These are phyloP conservation scores for Drosophila arizonae DNA, from an alignment of 1,140 invertebrate genomes.

Conservation along the genomic window DNA sequence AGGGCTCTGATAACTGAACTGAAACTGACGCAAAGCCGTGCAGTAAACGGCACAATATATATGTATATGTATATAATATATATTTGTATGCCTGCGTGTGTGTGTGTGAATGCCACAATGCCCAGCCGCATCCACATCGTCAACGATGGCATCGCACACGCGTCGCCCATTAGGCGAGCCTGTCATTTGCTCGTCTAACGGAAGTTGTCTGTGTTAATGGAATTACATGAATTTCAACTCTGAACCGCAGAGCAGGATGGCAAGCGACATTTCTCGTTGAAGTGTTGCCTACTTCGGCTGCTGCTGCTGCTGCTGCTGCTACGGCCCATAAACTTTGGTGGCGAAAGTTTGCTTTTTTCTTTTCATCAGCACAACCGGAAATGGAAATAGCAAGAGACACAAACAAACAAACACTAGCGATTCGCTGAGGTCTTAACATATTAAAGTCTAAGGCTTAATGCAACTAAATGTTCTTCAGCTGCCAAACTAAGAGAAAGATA, in stretches of 20 bases:
- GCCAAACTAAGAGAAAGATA: neutral
- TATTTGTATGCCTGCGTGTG: neutral
- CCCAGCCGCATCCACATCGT: slow-evolving; percentile 22
- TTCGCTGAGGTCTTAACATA: slow-evolving; percentile 28
- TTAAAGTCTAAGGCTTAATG: slow-evolving; percentile 23
- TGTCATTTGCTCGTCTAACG: slow-evolving; percentile 66
- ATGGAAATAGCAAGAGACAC: slow-evolving; percentile 44
- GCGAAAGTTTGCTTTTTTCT: slow-evolving; percentile 42
- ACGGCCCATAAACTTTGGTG: slow-evolving; percentile 54
- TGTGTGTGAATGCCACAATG: slow-evolving; percentile 7
- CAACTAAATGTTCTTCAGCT: slow-evolving; percentile 5
- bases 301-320: neutral
- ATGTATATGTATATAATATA: neutral
- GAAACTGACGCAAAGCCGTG: slow-evolving; percentile 9
- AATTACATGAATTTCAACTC: slow-evolving; percentile 78
- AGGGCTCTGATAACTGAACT: slow-evolving; percentile 7
- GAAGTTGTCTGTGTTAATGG: slow-evolving; percentile 77
- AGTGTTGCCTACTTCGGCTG: slow-evolving; percentile 11
- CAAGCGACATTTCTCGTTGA: slow-evolving; percentile 62
- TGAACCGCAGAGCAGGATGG: slow-evolving; percentile 62
- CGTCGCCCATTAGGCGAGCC: slow-evolving; percentile 64
- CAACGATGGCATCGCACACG: slow-evolving; percentile 25
- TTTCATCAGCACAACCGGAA: slow-evolving; percentile 35
- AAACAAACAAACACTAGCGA: neutral
- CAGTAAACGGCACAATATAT: slow-evolving; percentile 10